phyloP scores from a whole-genome alignment of 2,797 vertebrate species.

The Schizopygopsis malacanthus region DNA sequence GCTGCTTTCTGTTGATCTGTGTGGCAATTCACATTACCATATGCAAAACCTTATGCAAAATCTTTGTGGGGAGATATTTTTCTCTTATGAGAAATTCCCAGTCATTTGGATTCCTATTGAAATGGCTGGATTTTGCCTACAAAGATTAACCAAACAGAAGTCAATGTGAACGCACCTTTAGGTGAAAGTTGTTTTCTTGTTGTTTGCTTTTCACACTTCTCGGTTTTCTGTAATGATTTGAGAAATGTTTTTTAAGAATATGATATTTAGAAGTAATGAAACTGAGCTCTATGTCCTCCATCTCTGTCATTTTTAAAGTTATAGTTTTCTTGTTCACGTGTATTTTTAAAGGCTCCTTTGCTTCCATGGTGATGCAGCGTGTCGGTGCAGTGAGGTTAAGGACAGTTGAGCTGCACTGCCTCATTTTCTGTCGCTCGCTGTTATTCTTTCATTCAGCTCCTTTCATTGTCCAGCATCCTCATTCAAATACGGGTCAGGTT shows the following conservation, averaged over 20 bases:
- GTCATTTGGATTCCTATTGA: neutral
- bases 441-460: conserved; percentile 12
- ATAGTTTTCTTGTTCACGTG: neutral
- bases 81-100: neutral
- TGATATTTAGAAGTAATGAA: conserved; percentile 7
- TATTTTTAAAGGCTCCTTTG: conserved; percentile 27
- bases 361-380: conserved; percentile 38
- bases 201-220: neutral
- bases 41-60: neutral
- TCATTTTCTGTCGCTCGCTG: neutral
- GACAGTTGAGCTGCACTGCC: conserved; percentile 21
- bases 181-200: neutral
- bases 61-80: neutral
- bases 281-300: neutral
- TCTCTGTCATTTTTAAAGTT: neutral
- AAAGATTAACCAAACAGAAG: neutral
- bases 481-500: conserved; percentile 33
- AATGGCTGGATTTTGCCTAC: neutral
- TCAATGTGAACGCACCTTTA: neutral
- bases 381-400: conserved; percentile 23
- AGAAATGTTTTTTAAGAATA: neutral
- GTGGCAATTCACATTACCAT: neutral
- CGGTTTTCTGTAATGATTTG: neutral
- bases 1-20: neutral
- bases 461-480: neutral